Evolutionary conservation across 2,113 vertebrate species (phyloP), one percentile per base, ranked within the genome.

Genomic region (Amia ocellicauda): DNA sequence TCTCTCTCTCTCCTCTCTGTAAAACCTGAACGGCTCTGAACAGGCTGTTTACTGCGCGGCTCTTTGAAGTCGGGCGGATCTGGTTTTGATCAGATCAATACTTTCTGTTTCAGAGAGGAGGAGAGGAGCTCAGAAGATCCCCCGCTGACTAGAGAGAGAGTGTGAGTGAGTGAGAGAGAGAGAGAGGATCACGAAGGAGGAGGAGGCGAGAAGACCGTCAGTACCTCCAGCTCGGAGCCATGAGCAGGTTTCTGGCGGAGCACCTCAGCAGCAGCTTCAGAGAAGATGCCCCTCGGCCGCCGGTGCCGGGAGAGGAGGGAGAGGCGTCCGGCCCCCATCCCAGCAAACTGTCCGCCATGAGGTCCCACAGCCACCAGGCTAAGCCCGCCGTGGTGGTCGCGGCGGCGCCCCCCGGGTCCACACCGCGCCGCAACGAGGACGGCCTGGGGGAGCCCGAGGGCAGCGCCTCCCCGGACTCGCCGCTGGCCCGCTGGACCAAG

Each of bases 51-150:
- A 91, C 91, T 93, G 90, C 91, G 78, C 79, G 79, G 82, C 80
- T 86, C 78, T 92, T 95, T 96, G 93, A 94, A 95, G 91, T 94
- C 86, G 83, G 87, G 88, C 85, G 91, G 92, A 91, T 94, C 92
- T 94, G 93, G 88, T 93, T 94, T 91, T 96, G 93, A 97, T 95
- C 91, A 93, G 91, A 94, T 97, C 92, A 91, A 94, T 96, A 90
- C 91, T 83, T 78, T 88, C 82, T 84, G 86, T 89, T 89, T 83
- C 91, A 89, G 87, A 92, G 92, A 93, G 93, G 90, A 92, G 92
- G 88, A 88, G 86, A 72, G 86, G 31, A 7, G 5, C 90, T 88
- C 85, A 78, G 89, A 89, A 89, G 92, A 92, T 91, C 94, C 90
- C 92, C 94, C 79, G 93, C 93, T 94, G 94, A 94, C 92, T 93